Evolutionary conservation across 2,797 vertebrate species (phyloP).

Genomic region (Gorsachius magnificus): DNA sequence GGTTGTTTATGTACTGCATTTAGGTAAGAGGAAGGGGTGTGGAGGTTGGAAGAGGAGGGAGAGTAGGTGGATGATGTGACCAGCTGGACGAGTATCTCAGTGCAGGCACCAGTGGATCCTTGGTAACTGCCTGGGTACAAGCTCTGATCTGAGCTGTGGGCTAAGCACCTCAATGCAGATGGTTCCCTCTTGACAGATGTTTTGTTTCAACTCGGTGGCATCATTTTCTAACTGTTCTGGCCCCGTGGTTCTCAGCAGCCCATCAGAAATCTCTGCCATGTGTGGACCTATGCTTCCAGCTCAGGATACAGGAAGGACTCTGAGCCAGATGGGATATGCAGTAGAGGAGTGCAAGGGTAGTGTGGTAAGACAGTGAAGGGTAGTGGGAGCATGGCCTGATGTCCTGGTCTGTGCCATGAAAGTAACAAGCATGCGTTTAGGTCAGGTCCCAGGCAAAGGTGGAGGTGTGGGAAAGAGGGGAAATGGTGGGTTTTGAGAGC

Average conservation of each 20-base stretch:
- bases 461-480: background rate
- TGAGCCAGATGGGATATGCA: background rate
- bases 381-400: background rate
- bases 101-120: background rate
- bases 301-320: background rate
- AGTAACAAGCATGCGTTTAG: background rate
- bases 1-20: background rate
- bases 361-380: accelerated
- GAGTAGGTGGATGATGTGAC: background rate
- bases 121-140: background rate
- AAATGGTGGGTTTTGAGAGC: background rate
- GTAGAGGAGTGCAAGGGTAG: background rate
- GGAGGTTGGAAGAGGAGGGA: background rate
- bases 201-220: background rate
- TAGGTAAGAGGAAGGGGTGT: background rate
- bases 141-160: background rate
- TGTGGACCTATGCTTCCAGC: background rate
- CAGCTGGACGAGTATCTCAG: background rate
- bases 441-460: background rate
- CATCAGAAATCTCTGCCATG: background rate
- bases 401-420: background rate
- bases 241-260: background rate
- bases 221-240: background rate
- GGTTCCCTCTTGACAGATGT: background rate
- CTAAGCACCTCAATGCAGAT: background rate